Conservation (phyloP, 2,888 invertebrate genomes). For the Pristionchus fissidentatus region DNA sequence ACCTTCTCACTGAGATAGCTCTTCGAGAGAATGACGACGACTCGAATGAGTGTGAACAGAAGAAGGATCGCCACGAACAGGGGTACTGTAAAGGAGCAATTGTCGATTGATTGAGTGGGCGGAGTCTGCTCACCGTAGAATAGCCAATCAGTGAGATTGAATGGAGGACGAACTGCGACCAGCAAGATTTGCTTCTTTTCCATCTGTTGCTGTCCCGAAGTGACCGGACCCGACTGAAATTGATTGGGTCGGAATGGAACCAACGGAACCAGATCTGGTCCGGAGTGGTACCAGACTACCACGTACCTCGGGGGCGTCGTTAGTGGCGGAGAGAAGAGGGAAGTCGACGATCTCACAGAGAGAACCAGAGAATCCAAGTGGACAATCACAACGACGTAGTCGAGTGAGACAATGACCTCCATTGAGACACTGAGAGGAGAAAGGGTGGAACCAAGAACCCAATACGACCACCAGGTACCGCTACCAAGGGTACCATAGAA, state of each 20-base stretch:
- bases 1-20: neutral
- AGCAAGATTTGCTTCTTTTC: neutral
- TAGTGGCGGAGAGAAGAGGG: neutral
- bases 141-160: neutral
- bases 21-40: neutral
- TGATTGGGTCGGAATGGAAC: neutral
- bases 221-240: neutral
- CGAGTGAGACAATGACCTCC: neutral
- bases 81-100: neutral
- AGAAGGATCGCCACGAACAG: neutral
- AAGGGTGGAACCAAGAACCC: neutral
- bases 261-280: neutral
- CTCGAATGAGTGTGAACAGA: neutral
- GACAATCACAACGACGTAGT: conserved; percentile 3
- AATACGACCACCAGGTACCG: neutral
- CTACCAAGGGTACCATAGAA: neutral
- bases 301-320: conserved; percentile 15
- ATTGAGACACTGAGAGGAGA: conserved; percentile 4
- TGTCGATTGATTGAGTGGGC: neutral
- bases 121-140: conserved; percentile 25
- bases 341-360: neutral
- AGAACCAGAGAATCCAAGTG: neutral
- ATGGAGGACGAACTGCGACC: no score
- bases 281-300: neutral
- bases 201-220: neutral